phyloP scores from a whole-genome alignment of 2,797 vertebrate genomes.

The Enteromius afrohamiltoni region DNA sequence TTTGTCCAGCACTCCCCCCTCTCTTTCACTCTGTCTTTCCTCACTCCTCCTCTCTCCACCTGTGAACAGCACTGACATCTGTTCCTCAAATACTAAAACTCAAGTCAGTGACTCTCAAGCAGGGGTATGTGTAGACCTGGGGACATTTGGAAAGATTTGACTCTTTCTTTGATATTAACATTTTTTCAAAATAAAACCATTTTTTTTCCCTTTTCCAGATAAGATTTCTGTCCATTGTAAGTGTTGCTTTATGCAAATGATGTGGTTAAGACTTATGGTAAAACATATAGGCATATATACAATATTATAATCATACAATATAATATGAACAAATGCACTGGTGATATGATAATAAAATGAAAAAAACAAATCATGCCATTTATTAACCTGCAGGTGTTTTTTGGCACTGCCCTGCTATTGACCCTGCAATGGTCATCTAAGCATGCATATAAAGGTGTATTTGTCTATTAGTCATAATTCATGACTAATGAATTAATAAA shows the following conservation, averaged over 20 bases:
- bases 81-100: constrained; percentile 32
- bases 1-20: constrained; percentile 35
- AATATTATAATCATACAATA: too few relatives aligned
- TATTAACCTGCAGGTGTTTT: neutral
- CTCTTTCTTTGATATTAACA: neutral
- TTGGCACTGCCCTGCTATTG: neutral
- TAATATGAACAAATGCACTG: neutral
- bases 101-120: constrained; percentile 10
- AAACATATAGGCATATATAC: neutral
- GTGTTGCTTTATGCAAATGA: neutral
- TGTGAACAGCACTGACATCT: constrained; percentile 43
- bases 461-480: neutral
- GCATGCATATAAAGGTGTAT: neutral
- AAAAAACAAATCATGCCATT: neutral
- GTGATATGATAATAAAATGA: neutral
- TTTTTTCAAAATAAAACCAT: neutral
- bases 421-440: neutral
- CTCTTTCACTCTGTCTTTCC: constrained; percentile 38
- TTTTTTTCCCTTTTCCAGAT: neutral
- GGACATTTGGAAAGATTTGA: neutral
- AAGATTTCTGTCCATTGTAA: neutral
- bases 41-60: constrained; percentile 37
- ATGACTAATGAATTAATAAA: neutral
- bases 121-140: neutral
- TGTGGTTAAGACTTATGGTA: neutral